Conservation (phyloP, 2,113 vertebrate species). For the Myiagra hebetior region DNA sequence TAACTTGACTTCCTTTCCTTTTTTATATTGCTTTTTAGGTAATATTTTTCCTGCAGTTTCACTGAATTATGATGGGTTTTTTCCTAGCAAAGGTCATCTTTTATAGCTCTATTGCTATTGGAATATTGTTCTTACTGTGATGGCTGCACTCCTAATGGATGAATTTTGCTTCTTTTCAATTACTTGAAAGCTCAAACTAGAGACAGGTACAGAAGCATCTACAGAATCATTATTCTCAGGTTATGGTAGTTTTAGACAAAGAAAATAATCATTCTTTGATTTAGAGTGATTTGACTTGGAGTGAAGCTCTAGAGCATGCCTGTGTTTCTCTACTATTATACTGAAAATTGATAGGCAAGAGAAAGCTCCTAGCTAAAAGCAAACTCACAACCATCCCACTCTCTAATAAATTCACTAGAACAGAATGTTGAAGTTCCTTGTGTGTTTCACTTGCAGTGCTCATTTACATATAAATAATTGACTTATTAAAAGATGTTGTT, state of each 20-base stretch:
- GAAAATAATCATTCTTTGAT: neutral
- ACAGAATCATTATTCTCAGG: neutral
- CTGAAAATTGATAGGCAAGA: neutral
- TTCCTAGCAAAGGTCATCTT: neutral
- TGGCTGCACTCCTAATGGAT: neutral
- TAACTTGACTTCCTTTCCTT: neutral
- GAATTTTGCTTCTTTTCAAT: neutral
- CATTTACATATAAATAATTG: neutral
- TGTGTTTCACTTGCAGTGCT: neutral
- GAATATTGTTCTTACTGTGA: neutral
- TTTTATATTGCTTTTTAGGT: neutral
- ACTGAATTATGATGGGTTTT: neutral
- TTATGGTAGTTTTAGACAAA: neutral
- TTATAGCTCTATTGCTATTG: neutral
- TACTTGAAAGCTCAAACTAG: neutral
- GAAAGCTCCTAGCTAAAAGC: slow-evolving; percentile 21
- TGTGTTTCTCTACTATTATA: neutral
- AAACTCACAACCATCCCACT: neutral
- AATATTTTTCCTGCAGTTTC: neutral
- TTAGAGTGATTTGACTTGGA: neutral
- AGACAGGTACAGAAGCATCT: neutral
- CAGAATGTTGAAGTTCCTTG: slow-evolving; percentile 19
- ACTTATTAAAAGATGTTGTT: neutral
- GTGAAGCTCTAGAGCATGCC: neutral
- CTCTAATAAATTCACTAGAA: slow-evolving; percentile 8